These are phyloP conservation scores for Mormoops blainvillei DNA, from an alignment of 2,113 vertebrate genomes.

Conservation along the genomic window DNA sequence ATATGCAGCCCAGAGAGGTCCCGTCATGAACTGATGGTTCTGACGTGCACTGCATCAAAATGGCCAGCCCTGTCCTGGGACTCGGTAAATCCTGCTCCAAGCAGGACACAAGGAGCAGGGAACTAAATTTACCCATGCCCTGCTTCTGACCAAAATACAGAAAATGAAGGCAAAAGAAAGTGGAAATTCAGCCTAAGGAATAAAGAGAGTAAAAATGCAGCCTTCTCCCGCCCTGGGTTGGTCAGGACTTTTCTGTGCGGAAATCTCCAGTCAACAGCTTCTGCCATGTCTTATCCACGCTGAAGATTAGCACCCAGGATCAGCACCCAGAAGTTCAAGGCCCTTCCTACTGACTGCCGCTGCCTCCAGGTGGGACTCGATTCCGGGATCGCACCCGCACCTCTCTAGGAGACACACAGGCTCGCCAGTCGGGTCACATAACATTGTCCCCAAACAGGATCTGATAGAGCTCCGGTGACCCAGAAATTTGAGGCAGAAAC, in stretches of 20 bases:
- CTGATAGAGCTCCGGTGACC: conserved; percentile 41
- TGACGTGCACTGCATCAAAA: not conserved
- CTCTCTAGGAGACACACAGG: not conserved
- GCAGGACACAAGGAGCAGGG: not conserved
- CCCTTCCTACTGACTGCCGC: not conserved
- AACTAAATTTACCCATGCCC: not conserved
- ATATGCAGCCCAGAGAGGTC: not conserved
- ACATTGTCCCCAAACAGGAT: not conserved
- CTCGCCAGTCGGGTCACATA: not conserved
- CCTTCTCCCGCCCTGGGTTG: not conserved
- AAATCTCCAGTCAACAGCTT: not conserved
- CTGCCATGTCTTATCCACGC: not conserved
- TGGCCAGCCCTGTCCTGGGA: not conserved
- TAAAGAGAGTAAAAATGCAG: not conserved
- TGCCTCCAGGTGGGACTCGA: fast-evolving
- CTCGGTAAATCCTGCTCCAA: not conserved
- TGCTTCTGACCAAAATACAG: not conserved
- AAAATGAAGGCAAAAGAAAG: not conserved
- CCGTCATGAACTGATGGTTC: not conserved
- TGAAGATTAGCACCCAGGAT: not conserved
- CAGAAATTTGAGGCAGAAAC: conserved; percentile 69
- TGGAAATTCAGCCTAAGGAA: not conserved
- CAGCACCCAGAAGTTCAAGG: not conserved
- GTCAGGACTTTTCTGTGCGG: not conserved
- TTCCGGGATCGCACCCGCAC: not conserved